A percentile compares a stretch with the other conserved stretches of the same genome.
These are phyloP conservation scores for Lutjanus argentimaculatus DNA, from an alignment of 2,797 vertebrate genomes.

Conservation along the genomic window DNA sequence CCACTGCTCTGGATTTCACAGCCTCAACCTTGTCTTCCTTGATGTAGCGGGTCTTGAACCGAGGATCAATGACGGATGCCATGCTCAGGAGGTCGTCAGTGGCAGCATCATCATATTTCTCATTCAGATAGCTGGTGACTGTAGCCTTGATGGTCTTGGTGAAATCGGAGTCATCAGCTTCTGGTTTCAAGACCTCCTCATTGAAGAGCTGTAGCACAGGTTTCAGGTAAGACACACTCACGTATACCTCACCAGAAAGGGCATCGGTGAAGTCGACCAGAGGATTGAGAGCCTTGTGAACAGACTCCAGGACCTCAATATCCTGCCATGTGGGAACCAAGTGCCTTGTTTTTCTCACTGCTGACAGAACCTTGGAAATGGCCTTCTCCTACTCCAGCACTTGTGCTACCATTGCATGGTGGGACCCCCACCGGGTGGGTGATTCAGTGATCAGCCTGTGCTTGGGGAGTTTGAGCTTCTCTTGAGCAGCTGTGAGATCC, in stretches of 20 bases:
- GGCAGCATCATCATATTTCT: not conserved
- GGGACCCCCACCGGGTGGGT: too few relatives aligned
- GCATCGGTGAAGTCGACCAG: constrained; percentile 7
- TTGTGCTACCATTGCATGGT: too few relatives aligned
- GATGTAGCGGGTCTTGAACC: not conserved
- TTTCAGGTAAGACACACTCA: not conserved
- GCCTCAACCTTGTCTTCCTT: not conserved
- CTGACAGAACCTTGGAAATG: too few relatives aligned
- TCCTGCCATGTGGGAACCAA: too few relatives aligned
- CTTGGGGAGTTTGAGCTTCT: too few relatives aligned
- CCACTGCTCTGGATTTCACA: not conserved
- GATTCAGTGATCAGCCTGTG: not conserved
- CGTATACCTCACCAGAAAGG: not conserved
- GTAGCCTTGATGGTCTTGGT: not conserved
- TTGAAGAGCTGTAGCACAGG: too few relatives aligned
- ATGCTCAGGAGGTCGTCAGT: too few relatives aligned
- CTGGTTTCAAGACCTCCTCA: not conserved
- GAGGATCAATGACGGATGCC: too few relatives aligned
- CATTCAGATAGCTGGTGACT: not conserved
- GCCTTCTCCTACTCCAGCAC: too few relatives aligned
- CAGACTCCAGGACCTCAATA: too few relatives aligned
- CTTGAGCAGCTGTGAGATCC: too few relatives aligned
- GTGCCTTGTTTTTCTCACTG: too few relatives aligned
- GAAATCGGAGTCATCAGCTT: not conserved
- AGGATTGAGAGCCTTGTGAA: not conserved